These are phyloP conservation scores for Morpho deidamia DNA, from an alignment of 2,888 invertebrate genomes.

Conservation along the genomic window DNA sequence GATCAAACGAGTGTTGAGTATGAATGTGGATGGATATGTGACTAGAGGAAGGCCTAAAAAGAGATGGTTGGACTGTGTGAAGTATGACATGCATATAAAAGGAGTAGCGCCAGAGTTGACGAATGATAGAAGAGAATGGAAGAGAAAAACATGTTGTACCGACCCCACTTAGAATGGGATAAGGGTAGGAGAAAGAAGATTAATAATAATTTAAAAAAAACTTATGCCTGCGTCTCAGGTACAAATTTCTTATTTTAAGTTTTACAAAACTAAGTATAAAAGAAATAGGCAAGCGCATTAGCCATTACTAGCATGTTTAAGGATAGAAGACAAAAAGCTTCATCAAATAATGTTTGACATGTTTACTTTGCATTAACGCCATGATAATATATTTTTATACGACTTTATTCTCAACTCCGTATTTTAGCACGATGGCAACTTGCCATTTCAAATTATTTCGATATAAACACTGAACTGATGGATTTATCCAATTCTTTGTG, in stretches of 20 bases:
- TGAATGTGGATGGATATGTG: too few relatives aligned
- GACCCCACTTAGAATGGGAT: too few relatives aligned
- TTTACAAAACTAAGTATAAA: neutral
- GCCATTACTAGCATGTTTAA: slow-evolving; percentile 1
- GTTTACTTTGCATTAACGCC: slow-evolving; percentile 40
- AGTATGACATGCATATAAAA: too few relatives aligned
- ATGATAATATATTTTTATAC: slow-evolving; percentile 61
- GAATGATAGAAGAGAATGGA: too few relatives aligned
- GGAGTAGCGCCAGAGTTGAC: too few relatives aligned
- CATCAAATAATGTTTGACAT: slow-evolving; percentile 44
- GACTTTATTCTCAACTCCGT: slow-evolving; percentile 51
- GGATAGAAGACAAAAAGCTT: slow-evolving; percentile 33
- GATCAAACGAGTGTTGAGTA: too few relatives aligned
- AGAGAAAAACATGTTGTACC: too few relatives aligned
- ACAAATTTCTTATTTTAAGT: neutral
- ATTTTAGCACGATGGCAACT: slow-evolving; percentile 59
- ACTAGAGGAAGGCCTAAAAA: too few relatives aligned
- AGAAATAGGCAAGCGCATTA: neutral
- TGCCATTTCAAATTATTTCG: slow-evolving; percentile 47
- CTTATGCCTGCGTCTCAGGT: too few relatives aligned
- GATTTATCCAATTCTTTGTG: slow-evolving; percentile 59
- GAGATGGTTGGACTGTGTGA: too few relatives aligned
- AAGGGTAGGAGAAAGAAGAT: too few relatives aligned
- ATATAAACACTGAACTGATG: slow-evolving; percentile 15
- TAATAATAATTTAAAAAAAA: too few relatives aligned